Base-by-base conservation (phyloP, 2,888 invertebrate species). In the Acheta domesticus region DNA sequence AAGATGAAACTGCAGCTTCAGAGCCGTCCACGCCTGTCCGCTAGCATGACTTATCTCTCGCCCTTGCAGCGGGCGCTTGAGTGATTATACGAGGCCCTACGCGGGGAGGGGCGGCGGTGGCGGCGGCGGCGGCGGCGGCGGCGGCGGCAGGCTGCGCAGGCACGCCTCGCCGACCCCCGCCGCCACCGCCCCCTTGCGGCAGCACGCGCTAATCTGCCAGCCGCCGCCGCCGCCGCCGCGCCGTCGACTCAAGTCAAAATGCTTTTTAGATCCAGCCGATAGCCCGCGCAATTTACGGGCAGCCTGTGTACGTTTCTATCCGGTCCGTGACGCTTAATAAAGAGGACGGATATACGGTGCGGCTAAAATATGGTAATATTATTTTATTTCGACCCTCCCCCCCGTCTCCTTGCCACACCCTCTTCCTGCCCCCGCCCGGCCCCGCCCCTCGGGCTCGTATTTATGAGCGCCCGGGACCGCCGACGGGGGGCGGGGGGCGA, bases 291-390 rank as follows among this genome's bases (percentile, higher is more conserved):
- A 62, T 62, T 62, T 62, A 62, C 62, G 62, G 62, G 16, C 4
- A 62, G 62, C 16, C n/a, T 62, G n/a, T 62, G 62, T 62, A 62
- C 62, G 62, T 62, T 62, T 62, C 62, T 62, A 62, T 62, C 62
- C 62, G 16, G 62, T 62, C 62, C 62, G 62, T 62, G 62, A 62
- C 62, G 62, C 62, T 62, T 62, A 62, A 62, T 62, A 62, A n/a
- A 62, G 62, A 62, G 62, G 62, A 62, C 62, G 62, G 62, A 62
- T 62, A 62, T 62, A 62, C 62, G 62, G 14, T 62, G 62, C n/a
- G 62, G 62, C n/a, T 62, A 62, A 62, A 62, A 62, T 62, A 62
- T 62, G 62, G 62, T 62, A 62, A 62, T 62, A 62, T 62, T 62
- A 62, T 62, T 62, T 62, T 62, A 62, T 62, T 62, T 62, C n/a